A percentile compares a stretch with the other conserved stretches of the same genome.
phyloP scores from a whole-genome alignment of 23 tunicate genomes.

The Phallusia fumigata region DNA sequence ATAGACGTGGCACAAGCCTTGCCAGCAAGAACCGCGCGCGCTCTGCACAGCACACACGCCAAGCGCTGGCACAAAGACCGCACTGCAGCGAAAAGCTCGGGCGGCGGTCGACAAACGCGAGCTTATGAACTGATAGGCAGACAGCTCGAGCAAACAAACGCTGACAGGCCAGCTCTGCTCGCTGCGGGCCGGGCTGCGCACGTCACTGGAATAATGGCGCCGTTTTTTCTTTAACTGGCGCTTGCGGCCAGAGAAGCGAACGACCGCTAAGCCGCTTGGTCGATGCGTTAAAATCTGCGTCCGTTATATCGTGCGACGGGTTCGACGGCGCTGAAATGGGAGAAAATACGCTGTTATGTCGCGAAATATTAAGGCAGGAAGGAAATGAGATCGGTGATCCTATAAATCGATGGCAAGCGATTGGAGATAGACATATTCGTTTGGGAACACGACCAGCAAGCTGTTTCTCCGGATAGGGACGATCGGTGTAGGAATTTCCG shows the following conservation, averaged over 20 bases:
- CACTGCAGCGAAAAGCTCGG: not conserved
- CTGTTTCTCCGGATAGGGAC: no score
- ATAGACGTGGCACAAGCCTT: no score
- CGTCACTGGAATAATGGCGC: slow-evolving; percentile 8
- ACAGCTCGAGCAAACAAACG: slow-evolving; percentile 8
- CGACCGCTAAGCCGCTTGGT: not conserved
- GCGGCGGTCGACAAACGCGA: not conserved
- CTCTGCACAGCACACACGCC: slow-evolving; percentile 3
- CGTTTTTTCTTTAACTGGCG: not conserved
- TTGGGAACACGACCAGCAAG: no score
- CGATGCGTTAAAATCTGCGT: not conserved
- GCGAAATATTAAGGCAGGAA: not conserved
- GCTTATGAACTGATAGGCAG: slow-evolving; percentile 9
- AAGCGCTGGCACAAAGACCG: not conserved
- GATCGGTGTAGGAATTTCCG: no score
- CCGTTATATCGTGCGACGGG: not conserved
- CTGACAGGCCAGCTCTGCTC: not conserved
- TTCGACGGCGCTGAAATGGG: not conserved
- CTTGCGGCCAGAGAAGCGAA: not conserved
- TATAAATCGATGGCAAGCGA: not conserved
- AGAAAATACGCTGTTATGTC: not conserved
- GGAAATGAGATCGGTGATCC: not conserved
- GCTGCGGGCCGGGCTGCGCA: not conserved
- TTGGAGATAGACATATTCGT: not conserved
- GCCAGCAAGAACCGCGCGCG: not conserved